Conservation (phyloP, 2,888 invertebrate species). For the Chrysomela aeneicollis region DNA sequence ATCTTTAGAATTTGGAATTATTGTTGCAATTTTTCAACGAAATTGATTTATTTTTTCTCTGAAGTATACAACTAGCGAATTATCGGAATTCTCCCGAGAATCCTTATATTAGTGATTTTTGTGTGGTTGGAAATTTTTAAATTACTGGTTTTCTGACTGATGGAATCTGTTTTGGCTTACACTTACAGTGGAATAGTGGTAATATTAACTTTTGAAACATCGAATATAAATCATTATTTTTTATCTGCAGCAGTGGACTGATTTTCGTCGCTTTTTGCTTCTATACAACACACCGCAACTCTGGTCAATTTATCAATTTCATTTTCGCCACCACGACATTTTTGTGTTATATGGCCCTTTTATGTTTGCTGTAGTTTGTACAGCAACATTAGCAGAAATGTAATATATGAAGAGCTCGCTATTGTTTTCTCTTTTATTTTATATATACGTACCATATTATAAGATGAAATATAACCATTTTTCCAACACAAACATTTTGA, state of each 20-base stretch:
- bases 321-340: conserved; percentile 51
- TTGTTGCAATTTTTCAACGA: too few relatives aligned
- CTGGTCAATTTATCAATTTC: conserved; percentile 54
- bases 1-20: too few relatives aligned
- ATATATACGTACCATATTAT: conserved; percentile 49
- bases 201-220: conserved; percentile 34
- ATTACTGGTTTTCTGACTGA: too few relatives aligned
- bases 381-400: conserved; percentile 53
- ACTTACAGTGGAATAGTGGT: too few relatives aligned
- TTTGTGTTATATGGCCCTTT: conserved; percentile 50
- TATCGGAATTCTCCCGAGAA: too few relatives aligned
- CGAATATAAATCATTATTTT: conserved; percentile 44
- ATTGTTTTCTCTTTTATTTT: conserved; percentile 52
- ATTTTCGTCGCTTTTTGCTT: conserved; percentile 47
- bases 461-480: conserved; percentile 48
- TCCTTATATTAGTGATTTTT: too few relatives aligned
- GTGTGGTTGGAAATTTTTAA: too few relatives aligned
- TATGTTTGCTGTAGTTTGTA: conserved; percentile 51
- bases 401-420: conserved; percentile 51
- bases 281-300: conserved; percentile 40
- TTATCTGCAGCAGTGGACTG: conserved; percentile 43
- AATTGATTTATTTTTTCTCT: background rate
- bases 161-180: too few relatives aligned
- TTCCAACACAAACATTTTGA: conserved; percentile 47
- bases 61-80: too few relatives aligned